These are phyloP conservation scores for Lutraria lutraria DNA, from an alignment of 2,888 invertebrate species.

Conservation along the genomic window DNA sequence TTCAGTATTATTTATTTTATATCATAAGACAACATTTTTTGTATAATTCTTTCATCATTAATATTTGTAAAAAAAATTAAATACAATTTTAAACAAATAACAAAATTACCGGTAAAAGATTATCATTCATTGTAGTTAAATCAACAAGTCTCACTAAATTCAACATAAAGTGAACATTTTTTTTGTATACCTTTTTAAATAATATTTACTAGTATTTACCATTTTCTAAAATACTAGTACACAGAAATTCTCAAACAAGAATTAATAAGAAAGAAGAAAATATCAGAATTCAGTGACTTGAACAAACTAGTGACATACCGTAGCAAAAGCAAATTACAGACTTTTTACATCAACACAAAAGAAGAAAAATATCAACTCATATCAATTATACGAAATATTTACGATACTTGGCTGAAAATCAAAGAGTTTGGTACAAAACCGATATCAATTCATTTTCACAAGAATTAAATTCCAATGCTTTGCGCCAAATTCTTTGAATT, in stretches of 20 bases:
- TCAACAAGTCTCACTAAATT: not conserved
- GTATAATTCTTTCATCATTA: not conserved
- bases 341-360: not conserved
- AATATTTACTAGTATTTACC: not conserved
- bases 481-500: not conserved
- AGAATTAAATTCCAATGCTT: not conserved
- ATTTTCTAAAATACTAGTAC: not conserved
- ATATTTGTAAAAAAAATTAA: constrained; percentile 4
- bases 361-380: not conserved
- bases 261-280: not conserved
- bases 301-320: no score
- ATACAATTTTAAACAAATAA: not conserved
- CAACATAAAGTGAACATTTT: not conserved
- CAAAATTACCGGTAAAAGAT: not conserved
- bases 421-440: not conserved
- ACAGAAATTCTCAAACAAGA: not conserved
- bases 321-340: not conserved
- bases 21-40: not conserved
- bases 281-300: no score
- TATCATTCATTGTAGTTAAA: not conserved
- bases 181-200: not conserved
- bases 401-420: not conserved
- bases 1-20: not conserved
- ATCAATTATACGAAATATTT: not conserved
- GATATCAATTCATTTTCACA: not conserved